These are phyloP conservation scores for Pandemis cinnamomeana DNA, from an alignment of 2,888 invertebrate genomes.

Conservation along the genomic window DNA sequence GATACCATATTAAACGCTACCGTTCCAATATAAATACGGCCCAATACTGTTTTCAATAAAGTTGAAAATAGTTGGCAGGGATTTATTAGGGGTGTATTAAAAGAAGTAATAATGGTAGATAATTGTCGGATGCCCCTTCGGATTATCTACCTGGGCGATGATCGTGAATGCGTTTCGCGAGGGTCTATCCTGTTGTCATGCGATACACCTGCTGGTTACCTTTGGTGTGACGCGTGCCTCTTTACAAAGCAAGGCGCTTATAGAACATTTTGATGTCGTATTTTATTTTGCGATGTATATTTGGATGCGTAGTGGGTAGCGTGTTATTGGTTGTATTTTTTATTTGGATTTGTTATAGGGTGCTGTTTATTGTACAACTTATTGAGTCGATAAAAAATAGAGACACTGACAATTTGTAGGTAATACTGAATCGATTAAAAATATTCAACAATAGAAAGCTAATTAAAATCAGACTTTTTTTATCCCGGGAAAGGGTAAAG, in stretches of 20 bases:
- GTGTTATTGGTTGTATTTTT: background rate
- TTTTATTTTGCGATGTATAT: slow-evolving; percentile 31
- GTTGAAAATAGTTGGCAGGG: slow-evolving; percentile 26
- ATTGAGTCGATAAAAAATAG: too few relatives aligned
- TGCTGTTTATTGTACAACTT: background rate
- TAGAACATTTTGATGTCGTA: slow-evolving; percentile 37
- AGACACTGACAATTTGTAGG: too few relatives aligned
- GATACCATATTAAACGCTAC: slow-evolving; percentile 62
- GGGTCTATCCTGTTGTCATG: slow-evolving; percentile 46
- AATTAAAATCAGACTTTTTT: too few relatives aligned
- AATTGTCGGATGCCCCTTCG: slow-evolving; percentile 70
- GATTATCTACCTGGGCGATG: slow-evolving; percentile 80
- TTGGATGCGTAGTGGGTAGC: slow-evolving; percentile 11
- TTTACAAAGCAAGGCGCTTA: slow-evolving; percentile 20
- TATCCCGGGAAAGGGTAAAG: too few relatives aligned
- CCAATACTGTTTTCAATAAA: slow-evolving; percentile 35
- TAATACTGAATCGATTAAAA: too few relatives aligned
- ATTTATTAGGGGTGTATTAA: slow-evolving; percentile 45
- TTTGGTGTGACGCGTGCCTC: slow-evolving; percentile 70
- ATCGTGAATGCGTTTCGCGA: slow-evolving; percentile 57
- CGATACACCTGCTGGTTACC: slow-evolving; percentile 72
- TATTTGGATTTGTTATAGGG: slow-evolving; percentile 4
- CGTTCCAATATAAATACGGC: slow-evolving; percentile 46
- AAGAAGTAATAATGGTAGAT: slow-evolving; percentile 66
- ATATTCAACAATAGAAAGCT: too few relatives aligned